Evolutionary conservation across 1,140 invertebrate genomes (phyloP).

Genomic region (Idris sp.): DNA sequence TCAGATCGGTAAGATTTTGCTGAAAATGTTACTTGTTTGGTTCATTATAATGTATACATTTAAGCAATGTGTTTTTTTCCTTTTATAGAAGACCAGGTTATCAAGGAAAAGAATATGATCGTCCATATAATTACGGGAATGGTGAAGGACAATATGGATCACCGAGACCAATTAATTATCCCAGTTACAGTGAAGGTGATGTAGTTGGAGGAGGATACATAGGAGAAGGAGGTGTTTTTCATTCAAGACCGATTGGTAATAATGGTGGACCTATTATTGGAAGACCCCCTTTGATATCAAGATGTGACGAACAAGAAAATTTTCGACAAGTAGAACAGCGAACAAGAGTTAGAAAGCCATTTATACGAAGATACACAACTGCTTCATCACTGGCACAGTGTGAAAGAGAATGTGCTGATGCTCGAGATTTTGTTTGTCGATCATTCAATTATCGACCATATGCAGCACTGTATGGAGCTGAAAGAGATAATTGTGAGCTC

Average conservation of each 20-base stretch:
- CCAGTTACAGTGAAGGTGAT: constrained; percentile 72
- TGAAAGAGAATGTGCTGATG: constrained; percentile 89
- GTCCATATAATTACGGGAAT: constrained; percentile 65
- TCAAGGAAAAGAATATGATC: constrained; percentile 68
- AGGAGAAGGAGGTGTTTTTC: constrained; percentile 74
- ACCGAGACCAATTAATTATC: constrained; percentile 67
- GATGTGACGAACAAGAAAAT: constrained; percentile 87
- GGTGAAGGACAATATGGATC: constrained; percentile 65
- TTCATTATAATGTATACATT: constrained; percentile 1
- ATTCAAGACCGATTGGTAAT: constrained; percentile 70
- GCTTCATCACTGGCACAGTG: constrained; percentile 86
- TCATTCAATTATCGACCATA: constrained; percentile 89
- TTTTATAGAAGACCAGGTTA: constrained; percentile 62
- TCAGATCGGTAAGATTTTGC: constrained; percentile 31
- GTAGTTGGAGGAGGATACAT: constrained; percentile 74
- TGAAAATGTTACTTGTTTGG: too few relatives aligned
- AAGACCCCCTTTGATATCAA: constrained; percentile 75
- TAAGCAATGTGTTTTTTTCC: too few relatives aligned
- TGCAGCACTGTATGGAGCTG: constrained; percentile 81
- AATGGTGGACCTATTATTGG: constrained; percentile 75
- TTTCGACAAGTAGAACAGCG: constrained; percentile 88
- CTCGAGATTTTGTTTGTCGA: constrained; percentile 89
- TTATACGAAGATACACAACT: constrained; percentile 85
- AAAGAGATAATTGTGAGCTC: constrained; percentile 92
- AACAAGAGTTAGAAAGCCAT: constrained; percentile 87